Evolutionary conservation across 2,888 invertebrate species (phyloP).

Genomic region (Dryadula phaetusa): DNA sequence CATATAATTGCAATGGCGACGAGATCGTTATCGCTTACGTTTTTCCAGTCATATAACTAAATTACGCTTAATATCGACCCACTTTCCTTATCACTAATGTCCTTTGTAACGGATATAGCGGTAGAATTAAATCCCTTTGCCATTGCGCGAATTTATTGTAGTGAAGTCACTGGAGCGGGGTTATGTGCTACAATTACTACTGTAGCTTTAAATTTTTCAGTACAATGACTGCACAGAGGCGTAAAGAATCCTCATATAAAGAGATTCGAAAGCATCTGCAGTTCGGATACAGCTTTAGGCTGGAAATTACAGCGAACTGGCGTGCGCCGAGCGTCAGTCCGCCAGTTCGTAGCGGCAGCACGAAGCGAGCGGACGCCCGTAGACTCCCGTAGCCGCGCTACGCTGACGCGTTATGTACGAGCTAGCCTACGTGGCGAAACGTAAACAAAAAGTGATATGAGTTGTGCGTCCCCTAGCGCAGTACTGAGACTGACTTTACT

Average conservation of each 20-base stretch:
- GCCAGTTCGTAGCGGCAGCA: slow-evolving; percentile 73
- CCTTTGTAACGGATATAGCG: slow-evolving; percentile 27
- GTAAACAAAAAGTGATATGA: slow-evolving; percentile 83
- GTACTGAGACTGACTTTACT: slow-evolving; percentile 78
- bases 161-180: neutral
- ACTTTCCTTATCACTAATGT: slow-evolving; percentile 53
- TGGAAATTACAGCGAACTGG: slow-evolving; percentile 76
- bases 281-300: slow-evolving; percentile 74
- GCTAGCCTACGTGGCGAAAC: slow-evolving; percentile 67
- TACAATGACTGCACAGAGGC: slow-evolving; percentile 72
- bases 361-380: slow-evolving; percentile 72
- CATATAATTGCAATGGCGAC: slow-evolving; percentile 69
- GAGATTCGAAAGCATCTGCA: slow-evolving; percentile 79
- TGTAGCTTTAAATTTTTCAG: slow-evolving; percentile 62
- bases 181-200: slow-evolving; percentile 13
- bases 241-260: slow-evolving; percentile 74
- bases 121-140: slow-evolving; percentile 20
- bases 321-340: slow-evolving; percentile 58
- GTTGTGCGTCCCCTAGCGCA: slow-evolving; percentile 76
- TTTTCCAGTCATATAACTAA: slow-evolving; percentile 66
- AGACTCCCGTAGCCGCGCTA: slow-evolving; percentile 67
- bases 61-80: slow-evolving; percentile 61
- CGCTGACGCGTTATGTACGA: slow-evolving; percentile 76
- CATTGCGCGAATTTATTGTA: neutral
- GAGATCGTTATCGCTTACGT: slow-evolving; percentile 71